phyloP scores from a whole-genome alignment of 1,140 invertebrate genomes.

The Drosophila mauritiana region DNA sequence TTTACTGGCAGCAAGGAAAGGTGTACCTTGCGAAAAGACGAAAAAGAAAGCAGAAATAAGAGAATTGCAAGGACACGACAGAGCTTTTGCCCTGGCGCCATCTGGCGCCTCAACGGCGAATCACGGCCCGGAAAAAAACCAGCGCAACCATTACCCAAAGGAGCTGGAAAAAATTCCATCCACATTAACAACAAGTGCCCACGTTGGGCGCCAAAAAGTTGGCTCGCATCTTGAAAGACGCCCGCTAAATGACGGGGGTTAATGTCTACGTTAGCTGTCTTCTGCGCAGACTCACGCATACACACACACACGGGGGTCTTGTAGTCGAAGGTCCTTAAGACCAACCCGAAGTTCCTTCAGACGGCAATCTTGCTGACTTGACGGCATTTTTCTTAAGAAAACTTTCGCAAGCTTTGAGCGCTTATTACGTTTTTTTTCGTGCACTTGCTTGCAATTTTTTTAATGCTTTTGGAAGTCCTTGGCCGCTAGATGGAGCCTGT shows the following conservation, averaged over 20 bases:
- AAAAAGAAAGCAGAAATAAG: background rate
- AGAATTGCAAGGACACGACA: constrained; percentile 12
- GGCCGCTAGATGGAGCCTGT: constrained; percentile 69
- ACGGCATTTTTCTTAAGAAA: constrained; percentile 56
- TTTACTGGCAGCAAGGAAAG: constrained; percentile 1
- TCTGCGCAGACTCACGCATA: constrained; percentile 58
- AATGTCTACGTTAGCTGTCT: constrained; percentile 55
- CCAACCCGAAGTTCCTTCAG: constrained; percentile 52
- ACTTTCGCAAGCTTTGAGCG: constrained; percentile 69
- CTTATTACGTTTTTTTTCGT: constrained; percentile 38
- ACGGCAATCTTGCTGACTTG: constrained; percentile 18
- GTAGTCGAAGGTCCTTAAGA: constrained; percentile 15
- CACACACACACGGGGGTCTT: constrained; percentile 1
- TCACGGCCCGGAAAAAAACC: constrained; percentile 8
- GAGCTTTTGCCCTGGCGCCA: constrained; percentile 69
- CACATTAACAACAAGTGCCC: constrained; percentile 24
- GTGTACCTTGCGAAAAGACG: background rate
- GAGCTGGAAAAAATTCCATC: constrained; percentile 30
- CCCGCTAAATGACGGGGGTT: constrained; percentile 39
- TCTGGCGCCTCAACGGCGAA: constrained; percentile 43
- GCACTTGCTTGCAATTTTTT: constrained; percentile 14
- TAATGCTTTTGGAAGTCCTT: background rate
- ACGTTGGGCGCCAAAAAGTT: constrained; percentile 52
- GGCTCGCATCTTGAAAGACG: constrained; percentile 53
- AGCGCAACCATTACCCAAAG: constrained; percentile 17